These are phyloP conservation scores for Pantherophis guttatus DNA, from an alignment of 2,113 vertebrate genomes.

Conservation along the genomic window DNA sequence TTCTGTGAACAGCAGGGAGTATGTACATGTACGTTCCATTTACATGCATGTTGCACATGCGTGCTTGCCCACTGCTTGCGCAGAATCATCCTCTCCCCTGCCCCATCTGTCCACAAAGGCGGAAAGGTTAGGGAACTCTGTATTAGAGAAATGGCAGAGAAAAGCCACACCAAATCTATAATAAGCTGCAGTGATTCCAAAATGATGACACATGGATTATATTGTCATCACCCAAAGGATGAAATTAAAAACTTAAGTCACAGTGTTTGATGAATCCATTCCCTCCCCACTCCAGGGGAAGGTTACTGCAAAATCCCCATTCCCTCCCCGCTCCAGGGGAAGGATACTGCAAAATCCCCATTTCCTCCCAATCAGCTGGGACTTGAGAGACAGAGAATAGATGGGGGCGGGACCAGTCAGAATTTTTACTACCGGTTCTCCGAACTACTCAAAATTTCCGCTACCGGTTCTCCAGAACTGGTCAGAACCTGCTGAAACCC, in stretches of 20 bases:
- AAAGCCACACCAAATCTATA: neutral
- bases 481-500: no score
- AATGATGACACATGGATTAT: neutral
- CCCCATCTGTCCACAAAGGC: rapidly evolving
- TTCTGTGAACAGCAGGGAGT: neutral
- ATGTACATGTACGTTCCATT: neutral
- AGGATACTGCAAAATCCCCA: no score
- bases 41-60: neutral
- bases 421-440: no score
- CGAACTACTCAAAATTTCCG: no score
- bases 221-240: neutral
- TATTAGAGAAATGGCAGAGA: neutral
- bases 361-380: no score
- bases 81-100: neutral
- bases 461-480: no score
- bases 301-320: no score
- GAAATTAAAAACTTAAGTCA: neutral
- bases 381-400: no score
- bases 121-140: neutral
- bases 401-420: no score
- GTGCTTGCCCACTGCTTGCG: neutral
- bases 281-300: no score
- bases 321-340: no score
- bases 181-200: neutral
- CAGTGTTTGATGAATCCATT: neutral